Evolutionary conservation across 2,888 invertebrate species (phyloP), one percentile per base, ranked within the genome.

Genomic region (Augiades crinisus): DNA sequence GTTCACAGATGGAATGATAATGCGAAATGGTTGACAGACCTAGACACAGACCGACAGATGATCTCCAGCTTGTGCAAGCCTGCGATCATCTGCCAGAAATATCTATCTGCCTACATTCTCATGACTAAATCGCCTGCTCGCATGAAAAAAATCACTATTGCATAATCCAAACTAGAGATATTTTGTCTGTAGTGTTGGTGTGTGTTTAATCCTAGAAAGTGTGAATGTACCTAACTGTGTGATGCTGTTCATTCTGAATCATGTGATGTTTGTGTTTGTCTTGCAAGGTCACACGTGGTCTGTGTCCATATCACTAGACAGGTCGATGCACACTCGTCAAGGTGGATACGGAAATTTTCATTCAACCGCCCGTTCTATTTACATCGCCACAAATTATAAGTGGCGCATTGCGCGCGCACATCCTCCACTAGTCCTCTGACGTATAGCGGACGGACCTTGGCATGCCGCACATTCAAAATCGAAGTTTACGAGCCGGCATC

Each of bases 341-440:
- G 85, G 83, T 84, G 77, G 80, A 68, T 72, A 68, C 79, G 77
- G 77, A 78, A 80, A 81, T 76, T 78, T 81, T 86, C 87, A 86
- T 87, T 87, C 85, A 86, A 79, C 67, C 72, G 75, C 71, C 73
- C 70, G 79, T 80, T 84, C 81, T 87, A 87, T 87, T 87, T 87
- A 78, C 77, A 84, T 76, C 81, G 66, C 70, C 77, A 80, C 78
- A 78, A 75, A 77, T 79, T 66, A 73, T 69, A 72, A 78, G 77
- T 75, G 78, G 73, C 78, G 76, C 76, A 75, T 72, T 68, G 72
- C 76, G 75, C 78, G 72, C 81, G 16, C 49, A 78, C 80, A 82
- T 84, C 83, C 82, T 82, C 72, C 76, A 71, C 65, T 75, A 80
- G 77, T 82, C 72, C 76, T 71, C 65, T 75, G 80, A 78, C 79